Evolutionary conservation across 2,888 invertebrate species (phyloP).

Genomic region (Lypha dubia): DNA sequence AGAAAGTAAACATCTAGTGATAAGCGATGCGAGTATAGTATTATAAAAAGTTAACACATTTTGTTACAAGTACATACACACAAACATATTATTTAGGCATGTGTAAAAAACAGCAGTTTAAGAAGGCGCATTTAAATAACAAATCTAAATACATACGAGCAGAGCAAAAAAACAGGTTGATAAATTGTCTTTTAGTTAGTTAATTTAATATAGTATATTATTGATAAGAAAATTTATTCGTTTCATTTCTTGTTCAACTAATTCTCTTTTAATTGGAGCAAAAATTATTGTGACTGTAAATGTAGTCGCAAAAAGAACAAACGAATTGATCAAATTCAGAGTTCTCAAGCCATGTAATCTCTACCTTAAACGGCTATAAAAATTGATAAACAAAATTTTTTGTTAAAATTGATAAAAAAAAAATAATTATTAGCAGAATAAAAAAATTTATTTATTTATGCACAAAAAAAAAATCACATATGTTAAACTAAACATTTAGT

Average conservation of each 20-base stretch:
- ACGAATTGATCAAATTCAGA: background rate
- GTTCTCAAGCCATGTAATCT: no score
- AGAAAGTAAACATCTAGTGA: slow-evolving; percentile 44
- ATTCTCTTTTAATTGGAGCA: background rate
- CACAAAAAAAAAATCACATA: background rate
- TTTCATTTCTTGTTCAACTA: background rate
- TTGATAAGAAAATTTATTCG: background rate
- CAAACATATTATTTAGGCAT: background rate
- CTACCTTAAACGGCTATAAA: background rate
- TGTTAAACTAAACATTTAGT: slow-evolving; percentile 34
- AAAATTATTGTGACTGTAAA: background rate
- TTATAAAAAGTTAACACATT: background rate
- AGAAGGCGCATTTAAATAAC: slow-evolving; percentile 31
- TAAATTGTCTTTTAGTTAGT: slow-evolving; percentile 20
- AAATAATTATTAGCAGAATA: background rate
- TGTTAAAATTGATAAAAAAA: background rate
- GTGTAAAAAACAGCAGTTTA: background rate
- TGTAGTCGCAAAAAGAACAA: background rate
- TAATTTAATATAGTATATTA: background rate
- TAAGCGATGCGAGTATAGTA: background rate
- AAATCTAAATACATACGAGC: background rate
- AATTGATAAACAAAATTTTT: background rate
- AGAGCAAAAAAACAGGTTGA: slow-evolving; percentile 44
- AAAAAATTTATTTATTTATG: background rate
- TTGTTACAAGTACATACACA: background rate